Conservation (phyloP, 2,113 vertebrate species). For the Chaenocephalus aceratus region DNA sequence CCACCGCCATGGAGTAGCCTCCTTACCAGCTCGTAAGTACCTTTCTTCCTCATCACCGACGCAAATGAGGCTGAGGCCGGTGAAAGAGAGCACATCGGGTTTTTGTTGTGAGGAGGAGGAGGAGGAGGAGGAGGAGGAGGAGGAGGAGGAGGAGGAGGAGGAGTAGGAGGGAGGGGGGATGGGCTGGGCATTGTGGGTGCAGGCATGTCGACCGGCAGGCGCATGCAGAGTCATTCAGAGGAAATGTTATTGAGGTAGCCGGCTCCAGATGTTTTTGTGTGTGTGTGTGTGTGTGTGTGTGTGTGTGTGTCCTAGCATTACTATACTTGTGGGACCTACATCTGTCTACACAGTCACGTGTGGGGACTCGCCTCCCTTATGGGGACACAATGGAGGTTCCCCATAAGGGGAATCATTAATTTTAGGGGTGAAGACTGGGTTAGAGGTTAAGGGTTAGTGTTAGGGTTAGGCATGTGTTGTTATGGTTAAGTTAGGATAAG, state of each 20-base stretch:
- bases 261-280: slow-evolving; percentile 18
- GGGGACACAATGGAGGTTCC: no score
- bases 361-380: no score
- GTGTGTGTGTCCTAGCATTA: not conserved
- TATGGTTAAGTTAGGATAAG: no score
- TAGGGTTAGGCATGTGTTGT: no score
- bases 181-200: slow-evolving; percentile 47
- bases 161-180: slow-evolving; percentile 28
- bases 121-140: slow-evolving; percentile 17
- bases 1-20: slow-evolving; percentile 50
- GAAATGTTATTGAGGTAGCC: not conserved
- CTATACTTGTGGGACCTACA: no score
- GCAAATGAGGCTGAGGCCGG: not conserved
- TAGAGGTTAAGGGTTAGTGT: no score
- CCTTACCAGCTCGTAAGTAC: slow-evolving; percentile 69
- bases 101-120: slow-evolving; percentile 45
- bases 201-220: slow-evolving; percentile 3
- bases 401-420: no score
- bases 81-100: slow-evolving; percentile 3
- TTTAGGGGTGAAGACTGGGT: no score
- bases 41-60: not conserved
- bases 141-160: slow-evolving; percentile 9
- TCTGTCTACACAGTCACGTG: no score
- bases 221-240: slow-evolving; percentile 19
- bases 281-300: not conserved